These are phyloP conservation scores for Pseudococcus jackbeardsleyi DNA, from an alignment of 2,888 invertebrate genomes.

Conservation along the genomic window DNA sequence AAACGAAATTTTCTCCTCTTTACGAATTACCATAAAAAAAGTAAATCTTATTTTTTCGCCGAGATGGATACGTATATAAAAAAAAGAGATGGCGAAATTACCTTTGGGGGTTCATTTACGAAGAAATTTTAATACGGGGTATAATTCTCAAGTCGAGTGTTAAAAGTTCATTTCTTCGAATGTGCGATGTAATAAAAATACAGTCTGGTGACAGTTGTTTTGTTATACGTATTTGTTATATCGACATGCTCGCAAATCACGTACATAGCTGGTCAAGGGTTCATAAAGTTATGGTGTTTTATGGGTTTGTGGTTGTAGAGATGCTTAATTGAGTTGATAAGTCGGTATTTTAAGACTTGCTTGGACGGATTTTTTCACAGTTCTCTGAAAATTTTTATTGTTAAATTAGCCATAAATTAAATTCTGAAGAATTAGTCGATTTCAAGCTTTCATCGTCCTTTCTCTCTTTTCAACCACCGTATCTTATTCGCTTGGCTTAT, in stretches of 20 bases:
- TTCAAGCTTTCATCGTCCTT: too few relatives aligned
- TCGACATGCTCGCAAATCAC: neutral
- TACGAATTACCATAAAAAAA: constrained; percentile 65
- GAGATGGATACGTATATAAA: neutral
- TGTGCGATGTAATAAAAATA: constrained; percentile 56
- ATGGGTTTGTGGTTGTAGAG: neutral
- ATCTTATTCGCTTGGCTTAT: too few relatives aligned
- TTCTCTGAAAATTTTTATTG: too few relatives aligned
- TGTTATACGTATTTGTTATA: neutral
- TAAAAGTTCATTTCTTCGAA: constrained; percentile 48
- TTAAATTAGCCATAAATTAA: neutral
- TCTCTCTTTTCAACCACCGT: too few relatives aligned
- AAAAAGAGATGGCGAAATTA: constrained; percentile 50
- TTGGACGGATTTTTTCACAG: neutral
- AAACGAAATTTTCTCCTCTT: constrained; percentile 64
- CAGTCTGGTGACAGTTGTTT: constrained; percentile 16
- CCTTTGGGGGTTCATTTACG: constrained; percentile 65
- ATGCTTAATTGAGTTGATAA: neutral
- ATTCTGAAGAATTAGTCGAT: neutral
- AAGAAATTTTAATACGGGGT: constrained; percentile 62
- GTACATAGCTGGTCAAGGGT: constrained; percentile 3
- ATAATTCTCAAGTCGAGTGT: constrained; percentile 56
- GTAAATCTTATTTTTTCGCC: constrained; percentile 61
- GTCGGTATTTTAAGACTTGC: neutral
- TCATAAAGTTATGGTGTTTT: neutral